Base-by-base conservation (phyloP, 1,140 invertebrate species). In the Pseudomyrmex flavicornis region DNA sequence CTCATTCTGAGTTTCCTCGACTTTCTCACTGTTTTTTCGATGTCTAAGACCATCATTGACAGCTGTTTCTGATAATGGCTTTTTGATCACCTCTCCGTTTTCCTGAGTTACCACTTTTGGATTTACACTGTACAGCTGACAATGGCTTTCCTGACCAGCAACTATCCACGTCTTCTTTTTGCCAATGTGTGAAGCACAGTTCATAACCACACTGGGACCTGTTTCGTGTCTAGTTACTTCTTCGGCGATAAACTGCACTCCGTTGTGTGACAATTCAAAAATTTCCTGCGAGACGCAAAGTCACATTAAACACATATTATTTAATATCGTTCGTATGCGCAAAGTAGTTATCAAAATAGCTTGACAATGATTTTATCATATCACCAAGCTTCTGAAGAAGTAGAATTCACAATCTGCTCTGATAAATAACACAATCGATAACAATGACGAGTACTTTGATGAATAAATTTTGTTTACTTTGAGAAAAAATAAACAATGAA, bases 111-210 rank as follows among this genome's bases (percentile, higher is more conserved):
- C 95, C 85, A 97, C 95, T 80, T 96, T 96, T 62, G 96, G 95
- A 91, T 97, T 97, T 0, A 99, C 96, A 92, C 96, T 96, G 91
- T 98, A 99, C 84, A 98, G 94, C 90, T 98, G 97, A 93, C 98
- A 99, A 90, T 98, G 97, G 72, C 97, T 98, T 95, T 99, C 98
- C 94, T 98, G 97, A 1, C 98, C 98, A 56, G 97, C 97, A 22
- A 97, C 97, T n/a, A 99, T 93, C 92, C 97, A 97, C 9, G 96
- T 96, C 88, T 96, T 95, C 87, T 97, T 96, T 0, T 95, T 96
- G 94, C 96, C 95, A 89, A 95, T 96, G 26, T 95, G 95, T 12
- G 96, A 95, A 9, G 97, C 95, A 92, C 97, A 97, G 90, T 98
- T 99, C 98, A 99, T 99, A 0, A 99, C 97, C 61, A 98, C 98